Evolutionary conservation across 2,113 vertebrate genomes (phyloP).

Genomic region (Petrocephalus zakoni): DNA sequence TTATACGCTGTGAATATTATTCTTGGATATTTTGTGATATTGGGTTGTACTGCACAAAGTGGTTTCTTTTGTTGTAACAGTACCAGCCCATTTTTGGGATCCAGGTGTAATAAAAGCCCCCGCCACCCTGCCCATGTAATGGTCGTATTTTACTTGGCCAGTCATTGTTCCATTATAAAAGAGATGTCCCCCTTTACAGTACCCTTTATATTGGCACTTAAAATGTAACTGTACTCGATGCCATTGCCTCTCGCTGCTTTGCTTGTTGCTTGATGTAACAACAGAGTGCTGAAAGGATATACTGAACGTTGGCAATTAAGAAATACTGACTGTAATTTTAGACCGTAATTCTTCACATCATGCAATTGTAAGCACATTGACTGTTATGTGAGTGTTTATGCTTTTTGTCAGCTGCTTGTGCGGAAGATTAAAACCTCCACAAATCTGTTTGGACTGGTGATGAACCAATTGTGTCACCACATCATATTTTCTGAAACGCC

Average conservation of each 20-base stretch:
- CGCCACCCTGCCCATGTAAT: constrained; percentile 16
- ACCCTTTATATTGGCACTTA: constrained; percentile 5
- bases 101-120: constrained; percentile 20
- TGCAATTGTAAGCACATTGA: not conserved
- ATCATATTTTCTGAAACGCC: not conserved
- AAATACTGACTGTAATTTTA: not conserved
- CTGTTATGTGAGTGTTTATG: not conserved
- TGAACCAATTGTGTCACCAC: not conserved
- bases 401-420: not conserved
- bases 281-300: not conserved
- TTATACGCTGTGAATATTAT: not conserved
- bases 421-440: not conserved
- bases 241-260: not conserved
- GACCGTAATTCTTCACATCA: not conserved
- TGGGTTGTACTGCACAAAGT: constrained; percentile 27
- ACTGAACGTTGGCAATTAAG: not conserved
- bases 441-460: not conserved
- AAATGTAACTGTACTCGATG: not conserved
- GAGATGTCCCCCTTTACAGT: constrained; percentile 33
- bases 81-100: constrained; percentile 22
- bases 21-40: not conserved
- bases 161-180: constrained; percentile 29
- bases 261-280: not conserved
- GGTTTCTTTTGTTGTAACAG: constrained; percentile 17
- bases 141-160: constrained; percentile 38